These are phyloP conservation scores for Rhorus exstirpatorius DNA, from an alignment of 2,888 invertebrate genomes.

Conservation along the genomic window DNA sequence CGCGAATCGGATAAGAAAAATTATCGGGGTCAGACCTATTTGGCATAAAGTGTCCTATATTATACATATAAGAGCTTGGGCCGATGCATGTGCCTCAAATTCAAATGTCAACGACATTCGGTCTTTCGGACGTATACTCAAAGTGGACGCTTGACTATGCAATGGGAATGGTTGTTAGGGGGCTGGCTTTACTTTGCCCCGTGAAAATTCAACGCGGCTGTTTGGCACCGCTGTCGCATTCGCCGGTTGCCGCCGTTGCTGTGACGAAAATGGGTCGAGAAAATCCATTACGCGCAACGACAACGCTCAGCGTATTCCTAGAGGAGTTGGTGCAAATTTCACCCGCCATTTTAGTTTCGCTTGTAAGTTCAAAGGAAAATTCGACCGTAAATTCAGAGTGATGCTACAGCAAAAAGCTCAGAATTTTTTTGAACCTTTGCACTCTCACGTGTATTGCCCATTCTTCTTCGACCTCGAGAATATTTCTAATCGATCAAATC, in stretches of 20 bases:
- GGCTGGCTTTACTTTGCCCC: slow-evolving; percentile 35
- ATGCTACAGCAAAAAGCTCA: too few species aligned
- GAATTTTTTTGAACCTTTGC: too few species aligned
- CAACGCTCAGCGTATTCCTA: slow-evolving; percentile 26
- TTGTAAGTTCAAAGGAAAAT: too few species aligned
- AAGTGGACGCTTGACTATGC: slow-evolving; percentile 62
- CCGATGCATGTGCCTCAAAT: slow-evolving; percentile 56
- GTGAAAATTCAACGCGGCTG: slow-evolving; percentile 45
- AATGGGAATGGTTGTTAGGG: slow-evolving; percentile 21
- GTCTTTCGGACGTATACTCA: slow-evolving; percentile 51
- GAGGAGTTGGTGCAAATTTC: neutral
- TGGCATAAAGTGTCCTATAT: neutral
- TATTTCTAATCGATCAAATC: too few species aligned
- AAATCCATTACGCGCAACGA: slow-evolving; percentile 58
- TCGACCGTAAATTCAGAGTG: too few species aligned
- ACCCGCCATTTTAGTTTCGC: neutral
- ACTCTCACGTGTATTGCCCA: too few species aligned
- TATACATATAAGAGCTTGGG: slow-evolving; percentile 10
- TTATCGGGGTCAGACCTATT: neutral
- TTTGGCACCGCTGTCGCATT: slow-evolving; percentile 53
- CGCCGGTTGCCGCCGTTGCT: slow-evolving; percentile 38
- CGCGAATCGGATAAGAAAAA: neutral
- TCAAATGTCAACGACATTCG: slow-evolving; percentile 72
- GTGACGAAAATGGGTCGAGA: slow-evolving; percentile 63
- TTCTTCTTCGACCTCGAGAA: too few species aligned